phyloP scores from a whole-genome alignment of 2,797 vertebrate species.

The Catamblyrhynchus diadema region DNA sequence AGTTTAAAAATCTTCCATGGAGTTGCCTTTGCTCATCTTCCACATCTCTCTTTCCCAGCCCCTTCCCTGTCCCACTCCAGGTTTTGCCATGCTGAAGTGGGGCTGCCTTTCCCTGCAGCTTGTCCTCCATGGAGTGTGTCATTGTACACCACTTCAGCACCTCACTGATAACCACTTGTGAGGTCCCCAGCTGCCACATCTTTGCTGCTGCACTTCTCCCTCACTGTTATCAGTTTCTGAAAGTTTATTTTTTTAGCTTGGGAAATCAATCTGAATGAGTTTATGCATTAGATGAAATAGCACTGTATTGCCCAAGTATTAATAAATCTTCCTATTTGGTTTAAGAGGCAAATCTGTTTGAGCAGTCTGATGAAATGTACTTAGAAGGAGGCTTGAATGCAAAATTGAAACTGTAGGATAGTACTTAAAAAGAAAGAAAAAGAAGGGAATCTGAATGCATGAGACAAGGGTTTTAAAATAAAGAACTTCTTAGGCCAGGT shows the following conservation, averaged over 20 bases:
- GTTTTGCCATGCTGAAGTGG: background rate
- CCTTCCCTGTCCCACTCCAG: background rate
- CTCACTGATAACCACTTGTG: background rate
- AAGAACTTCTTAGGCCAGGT: background rate
- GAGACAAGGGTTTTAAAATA: background rate
- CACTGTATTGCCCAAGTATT: background rate
- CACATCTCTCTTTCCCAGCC: background rate
- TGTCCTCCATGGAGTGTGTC: fast-evolving
- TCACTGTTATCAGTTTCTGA: background rate
- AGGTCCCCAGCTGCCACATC: background rate
- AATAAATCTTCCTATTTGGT: background rate
- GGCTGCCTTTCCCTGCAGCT: background rate
- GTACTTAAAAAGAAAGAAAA: background rate
- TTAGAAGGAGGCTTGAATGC: background rate
- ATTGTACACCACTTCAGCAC: background rate
- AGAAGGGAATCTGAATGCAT: background rate
- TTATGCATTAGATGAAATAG: background rate
- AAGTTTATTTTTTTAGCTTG: background rate
- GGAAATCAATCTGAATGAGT: background rate
- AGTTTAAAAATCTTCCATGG: background rate
- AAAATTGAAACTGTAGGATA: background rate
- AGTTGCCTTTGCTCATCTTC: background rate
- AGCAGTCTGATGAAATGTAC: background rate
- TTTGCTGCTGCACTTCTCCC: background rate
- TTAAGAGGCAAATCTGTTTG: background rate